phyloP scores from a whole-genome alignment of 2,797 vertebrate species.

The Sebastiscus tertius region DNA sequence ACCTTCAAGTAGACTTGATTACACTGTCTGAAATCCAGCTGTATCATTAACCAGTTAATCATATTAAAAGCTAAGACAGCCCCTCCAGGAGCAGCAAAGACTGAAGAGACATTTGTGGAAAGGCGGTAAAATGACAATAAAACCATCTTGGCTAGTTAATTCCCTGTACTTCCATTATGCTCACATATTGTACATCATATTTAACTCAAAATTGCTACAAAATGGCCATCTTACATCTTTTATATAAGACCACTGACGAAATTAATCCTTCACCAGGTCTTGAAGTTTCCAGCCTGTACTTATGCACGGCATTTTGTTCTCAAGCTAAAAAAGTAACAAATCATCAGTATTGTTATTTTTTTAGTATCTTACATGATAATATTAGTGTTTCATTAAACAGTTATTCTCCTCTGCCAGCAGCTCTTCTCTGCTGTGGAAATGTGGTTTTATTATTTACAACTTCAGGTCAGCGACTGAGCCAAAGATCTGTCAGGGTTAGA shows the following conservation, averaged over 20 bases:
- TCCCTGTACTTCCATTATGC: neutral
- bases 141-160: neutral
- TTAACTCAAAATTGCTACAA: neutral
- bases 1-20: constrained; percentile 15
- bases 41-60: constrained; percentile 31
- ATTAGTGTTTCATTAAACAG: neutral
- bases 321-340: neutral
- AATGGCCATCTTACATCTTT: neutral
- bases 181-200: neutral
- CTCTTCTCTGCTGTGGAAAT: constrained; percentile 2
- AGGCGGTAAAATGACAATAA: neutral
- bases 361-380: neutral
- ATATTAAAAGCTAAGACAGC: neutral
- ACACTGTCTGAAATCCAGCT: neutral
- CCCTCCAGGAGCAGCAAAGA: neutral
- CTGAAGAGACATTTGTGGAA: neutral
- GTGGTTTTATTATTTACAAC: constrained; percentile 41
- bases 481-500: constrained; percentile 27
- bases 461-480: neutral
- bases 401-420: neutral
- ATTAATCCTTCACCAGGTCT: neutral
- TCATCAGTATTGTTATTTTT: neutral
- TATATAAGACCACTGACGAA: neutral
- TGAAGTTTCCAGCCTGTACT: neutral
- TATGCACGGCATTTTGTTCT: neutral